These are phyloP conservation scores for Ornithorhynchus anatinus DNA, from an alignment of 2,113 vertebrate genomes.

Conservation along the genomic window DNA sequence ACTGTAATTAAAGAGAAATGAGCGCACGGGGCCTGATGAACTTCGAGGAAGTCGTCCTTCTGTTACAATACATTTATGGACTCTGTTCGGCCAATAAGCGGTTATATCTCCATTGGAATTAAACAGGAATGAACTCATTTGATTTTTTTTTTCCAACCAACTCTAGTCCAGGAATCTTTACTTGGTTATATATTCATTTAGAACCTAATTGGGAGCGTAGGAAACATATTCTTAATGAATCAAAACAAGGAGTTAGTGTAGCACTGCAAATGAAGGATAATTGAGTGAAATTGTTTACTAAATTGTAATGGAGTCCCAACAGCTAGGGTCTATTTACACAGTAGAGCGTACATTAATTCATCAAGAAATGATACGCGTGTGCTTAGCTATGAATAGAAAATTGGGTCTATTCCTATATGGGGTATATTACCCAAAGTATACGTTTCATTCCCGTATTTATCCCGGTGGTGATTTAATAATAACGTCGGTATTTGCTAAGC, in stretches of 20 bases:
- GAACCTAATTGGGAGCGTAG: constrained; percentile 41
- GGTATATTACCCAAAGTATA: too few species aligned
- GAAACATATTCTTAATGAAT: constrained; percentile 38
- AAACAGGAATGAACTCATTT: constrained; percentile 44
- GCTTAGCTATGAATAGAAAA: too few species aligned
- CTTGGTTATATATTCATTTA: constrained; percentile 22
- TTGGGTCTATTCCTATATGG: too few species aligned
- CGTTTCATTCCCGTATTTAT: too few species aligned
- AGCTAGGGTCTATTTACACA: constrained; percentile 3
- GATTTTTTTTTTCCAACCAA: constrained; percentile 1
- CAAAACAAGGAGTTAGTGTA: constrained; percentile 31
- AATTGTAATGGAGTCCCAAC: background rate
- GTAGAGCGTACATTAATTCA: constrained; percentile 3
- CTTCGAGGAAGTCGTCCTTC: constrained; percentile 50
- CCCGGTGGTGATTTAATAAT: too few species aligned
- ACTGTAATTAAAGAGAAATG: constrained; percentile 54
- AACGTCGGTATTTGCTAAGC: too few species aligned
- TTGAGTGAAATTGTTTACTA: background rate
- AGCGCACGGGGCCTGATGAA: constrained; percentile 47
- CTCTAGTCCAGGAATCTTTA: constrained; percentile 21
- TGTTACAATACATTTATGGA: constrained; percentile 50
- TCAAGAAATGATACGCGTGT: background rate
- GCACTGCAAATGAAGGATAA: constrained; percentile 13
- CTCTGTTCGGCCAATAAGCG: constrained; percentile 35
- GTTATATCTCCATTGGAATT: constrained; percentile 40